Base-by-base conservation (phyloP, 2,888 invertebrate genomes). In the Ischnus inquisitorius region DNA sequence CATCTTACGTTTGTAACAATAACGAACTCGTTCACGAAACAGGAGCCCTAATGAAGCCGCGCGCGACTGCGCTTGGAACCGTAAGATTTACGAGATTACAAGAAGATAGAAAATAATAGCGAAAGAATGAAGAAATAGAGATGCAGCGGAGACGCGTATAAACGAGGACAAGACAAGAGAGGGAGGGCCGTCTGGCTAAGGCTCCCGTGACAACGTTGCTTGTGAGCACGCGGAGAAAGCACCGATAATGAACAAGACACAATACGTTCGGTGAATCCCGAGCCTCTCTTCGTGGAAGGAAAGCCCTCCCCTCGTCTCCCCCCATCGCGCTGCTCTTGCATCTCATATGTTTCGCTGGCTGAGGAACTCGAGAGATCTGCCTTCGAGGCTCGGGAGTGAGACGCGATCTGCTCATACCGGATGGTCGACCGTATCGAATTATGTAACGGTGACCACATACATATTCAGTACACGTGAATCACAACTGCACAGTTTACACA, bases 391-490 rank as follows among this genome's bases (percentile, higher is more conserved):
- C 60, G 60, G 6, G 60, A 60, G 28, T 60, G 60, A 60, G 60
- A 60, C 60, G 60, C 60, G 28, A 28, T 60, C 60, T 22, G 16
- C 75, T 64, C 64, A 75, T 75, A 64, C 75, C 75, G 75, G 64
- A 75, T 75, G 75, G 75, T 75, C 75, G 75, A 75, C 75, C 75
- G 75, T 75, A 75, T 75, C 75, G 75, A 75, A 75, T 75, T 75
- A 75, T 75, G 75, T 75, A 75, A 75, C 75, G 75, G 75, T 75
- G 75, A 75, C 75, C 75, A 51, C 75, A 75, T 75, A 75, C 75
- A 75, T 75, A 75, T 75, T 75, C 75, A 75, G 64, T 48, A 51
- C 75, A 75, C 75, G 75, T 75, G 75, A 64, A 75, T 64, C 75
- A 64, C 75, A 64, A 41, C 28, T 64, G 48, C 48, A n/a, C 39